A percentile compares a stretch with the other conserved stretches of the same genome.
These are phyloP conservation scores for Schizopygopsis malacanthus DNA, from an alignment of 2,797 vertebrate species.

Conservation along the genomic window DNA sequence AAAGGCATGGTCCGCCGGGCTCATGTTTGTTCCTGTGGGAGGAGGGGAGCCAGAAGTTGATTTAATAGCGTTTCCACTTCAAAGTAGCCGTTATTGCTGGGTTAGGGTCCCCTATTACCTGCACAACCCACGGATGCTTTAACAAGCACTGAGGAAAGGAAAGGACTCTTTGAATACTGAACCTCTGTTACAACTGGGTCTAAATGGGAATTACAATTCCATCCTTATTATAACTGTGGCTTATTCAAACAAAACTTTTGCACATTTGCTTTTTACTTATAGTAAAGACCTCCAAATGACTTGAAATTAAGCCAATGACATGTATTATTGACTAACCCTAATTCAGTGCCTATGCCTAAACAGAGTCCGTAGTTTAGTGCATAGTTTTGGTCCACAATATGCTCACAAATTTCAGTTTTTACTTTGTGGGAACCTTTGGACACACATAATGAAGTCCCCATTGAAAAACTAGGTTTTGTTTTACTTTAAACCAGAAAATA, in stretches of 20 bases:
- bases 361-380: not conserved
- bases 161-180: conserved; percentile 44
- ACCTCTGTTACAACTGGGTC: conserved; percentile 15
- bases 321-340: not conserved
- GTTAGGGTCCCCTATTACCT: conserved; percentile 52
- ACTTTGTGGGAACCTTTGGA: not conserved
- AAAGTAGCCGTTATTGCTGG: conserved; percentile 49
- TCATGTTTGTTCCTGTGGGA: conserved; percentile 49
- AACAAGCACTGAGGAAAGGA: conserved; percentile 47
- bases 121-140: conserved; percentile 40
- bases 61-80: conserved; percentile 56
- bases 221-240: conserved; percentile 12
- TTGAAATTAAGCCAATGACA: not conserved
- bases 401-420: not conserved
- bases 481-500: conserved; percentile 7
- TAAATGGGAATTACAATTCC: conserved; percentile 31
- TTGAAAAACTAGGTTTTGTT: not conserved
- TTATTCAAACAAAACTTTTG: conserved; percentile 1
- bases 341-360: not conserved
- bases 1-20: conserved; percentile 6
- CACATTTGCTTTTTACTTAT: conserved; percentile 3
- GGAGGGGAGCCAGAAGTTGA: conserved; percentile 49
- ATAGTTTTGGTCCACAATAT: not conserved
- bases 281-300: not conserved
- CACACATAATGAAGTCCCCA: not conserved